phyloP scores from a whole-genome alignment of 2,113 vertebrate genomes.

The Tyto alba region DNA sequence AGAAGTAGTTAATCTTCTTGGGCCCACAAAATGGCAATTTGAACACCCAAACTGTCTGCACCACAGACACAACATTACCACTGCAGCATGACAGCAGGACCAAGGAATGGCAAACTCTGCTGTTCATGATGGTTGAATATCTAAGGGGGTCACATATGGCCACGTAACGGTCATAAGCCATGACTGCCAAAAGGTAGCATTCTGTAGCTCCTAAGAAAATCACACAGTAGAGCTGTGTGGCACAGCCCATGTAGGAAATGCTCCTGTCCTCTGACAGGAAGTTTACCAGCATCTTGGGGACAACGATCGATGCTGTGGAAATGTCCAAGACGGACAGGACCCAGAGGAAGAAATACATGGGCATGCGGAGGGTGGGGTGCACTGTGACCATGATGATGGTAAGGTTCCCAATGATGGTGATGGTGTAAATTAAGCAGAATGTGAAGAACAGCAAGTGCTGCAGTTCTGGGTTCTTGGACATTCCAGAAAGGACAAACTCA shows the following conservation, averaged over 20 bases:
- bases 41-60: conserved; percentile 18
- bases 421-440: background rate
- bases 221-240: background rate
- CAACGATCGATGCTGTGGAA: background rate
- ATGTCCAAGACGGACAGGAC: too few species aligned
- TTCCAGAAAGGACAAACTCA: conserved; percentile 17
- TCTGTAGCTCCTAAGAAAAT: background rate
- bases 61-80: background rate
- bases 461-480: background rate
- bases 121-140: background rate
- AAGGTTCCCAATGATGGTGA: background rate
- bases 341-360: too few species aligned
- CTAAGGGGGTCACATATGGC: background rate
- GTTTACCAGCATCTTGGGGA: too few species aligned
- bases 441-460: background rate
- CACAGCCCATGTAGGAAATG: background rate
- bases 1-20: background rate
- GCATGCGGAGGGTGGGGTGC: too few species aligned
- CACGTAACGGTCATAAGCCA: background rate
- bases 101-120: background rate
- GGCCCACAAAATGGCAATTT: background rate
- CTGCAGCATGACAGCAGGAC: background rate
- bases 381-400: too few species aligned
- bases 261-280: background rate
- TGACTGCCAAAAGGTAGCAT: background rate